Base-by-base conservation (phyloP, 2,113 vertebrate species). In the Andinoacara biseriatus region DNA sequence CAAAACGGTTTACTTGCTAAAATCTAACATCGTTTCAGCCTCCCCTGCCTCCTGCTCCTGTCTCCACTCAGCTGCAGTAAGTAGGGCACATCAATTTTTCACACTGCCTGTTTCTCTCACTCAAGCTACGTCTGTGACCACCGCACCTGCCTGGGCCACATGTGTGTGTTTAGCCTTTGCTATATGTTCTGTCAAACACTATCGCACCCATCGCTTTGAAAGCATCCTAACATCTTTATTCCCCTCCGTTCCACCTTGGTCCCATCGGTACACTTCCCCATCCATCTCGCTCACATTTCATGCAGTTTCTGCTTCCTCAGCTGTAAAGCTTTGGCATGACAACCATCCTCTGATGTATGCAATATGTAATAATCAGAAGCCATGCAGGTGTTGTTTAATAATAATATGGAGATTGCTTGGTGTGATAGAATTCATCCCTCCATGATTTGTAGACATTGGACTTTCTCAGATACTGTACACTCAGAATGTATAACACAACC, bases 11-110 rank as follows among this genome's bases (percentile, higher is more conserved):
- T 76, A 63, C 69, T 88, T 24, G n/a, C 82, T 87, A 89, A 86
- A 94, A 76, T 88, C 89, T 89, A 86, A 91, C 90, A 94, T 89
- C 83, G 84, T 88, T 82, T 83, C 88, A 84, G 72, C 81, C 72
- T 84, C 76, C 88, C 26, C 86, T 58, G 80, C 85, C 86, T 86
- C 78, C 87, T 24, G 17, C 78, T 78, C 75, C 81, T 56, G 59
- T 89, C 80, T 93, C 89, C 76, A 84, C 86, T 87, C 91, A 91
- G 91, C 90, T 90, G 92, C 91, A 86, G 81, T 89, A 94, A 94
- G 92, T 94, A 94, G 93, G 92, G 76, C 91, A 92, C 91, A 93
- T 94, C 88, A 84, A 92, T 93, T 92, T 93, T 92, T 93, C 92
- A 92, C 91, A 83, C 86, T 58, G 81, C 76, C 85, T 89, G 78